phyloP scores from a whole-genome alignment of 2,797 vertebrate species.

The Chromis chromis region DNA sequence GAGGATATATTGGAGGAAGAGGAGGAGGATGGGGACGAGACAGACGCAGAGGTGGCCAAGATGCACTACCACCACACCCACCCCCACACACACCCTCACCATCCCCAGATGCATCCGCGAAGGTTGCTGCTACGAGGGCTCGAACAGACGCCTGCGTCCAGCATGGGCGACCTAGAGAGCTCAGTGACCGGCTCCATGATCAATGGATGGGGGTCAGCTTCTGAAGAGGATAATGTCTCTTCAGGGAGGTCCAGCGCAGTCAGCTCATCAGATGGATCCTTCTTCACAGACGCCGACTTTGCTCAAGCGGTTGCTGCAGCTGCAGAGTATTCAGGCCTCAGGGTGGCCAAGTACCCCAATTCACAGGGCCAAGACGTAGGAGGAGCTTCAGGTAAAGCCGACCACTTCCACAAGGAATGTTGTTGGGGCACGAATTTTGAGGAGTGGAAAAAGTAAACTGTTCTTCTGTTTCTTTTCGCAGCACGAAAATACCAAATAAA shows the following conservation, averaged over 20 bases:
- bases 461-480: constrained; percentile 63
- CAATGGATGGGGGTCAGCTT: constrained; percentile 99
- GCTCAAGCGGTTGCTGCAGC: constrained; percentile 97
- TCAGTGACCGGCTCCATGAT: constrained; percentile 99
- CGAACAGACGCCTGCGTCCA: constrained; percentile 97
- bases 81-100: constrained; percentile 75
- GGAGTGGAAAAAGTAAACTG: not conserved
- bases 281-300: constrained; percentile 98
- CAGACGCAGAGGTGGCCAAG: constrained; percentile 92
- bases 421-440: not conserved
- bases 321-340: constrained; percentile 94
- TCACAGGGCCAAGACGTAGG: constrained; percentile 76
- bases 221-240: constrained; percentile 97
- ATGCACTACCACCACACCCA: constrained; percentile 88
- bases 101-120: constrained; percentile 87
- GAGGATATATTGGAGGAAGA: constrained; percentile 91
- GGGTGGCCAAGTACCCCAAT: constrained; percentile 90
- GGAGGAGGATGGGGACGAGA: constrained; percentile 94
- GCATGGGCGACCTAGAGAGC: constrained; percentile 96
- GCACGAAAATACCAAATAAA: constrained; percentile 94
- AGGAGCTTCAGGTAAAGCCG: constrained; percentile 67
- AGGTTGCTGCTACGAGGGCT: constrained; percentile 92
- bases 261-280: constrained; percentile 97
- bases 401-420: not conserved
- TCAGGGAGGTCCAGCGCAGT: constrained; percentile 95